These are phyloP conservation scores for Hymenochirus boettgeri DNA, from an alignment of 2,113 vertebrate genomes.

Conservation along the genomic window DNA sequence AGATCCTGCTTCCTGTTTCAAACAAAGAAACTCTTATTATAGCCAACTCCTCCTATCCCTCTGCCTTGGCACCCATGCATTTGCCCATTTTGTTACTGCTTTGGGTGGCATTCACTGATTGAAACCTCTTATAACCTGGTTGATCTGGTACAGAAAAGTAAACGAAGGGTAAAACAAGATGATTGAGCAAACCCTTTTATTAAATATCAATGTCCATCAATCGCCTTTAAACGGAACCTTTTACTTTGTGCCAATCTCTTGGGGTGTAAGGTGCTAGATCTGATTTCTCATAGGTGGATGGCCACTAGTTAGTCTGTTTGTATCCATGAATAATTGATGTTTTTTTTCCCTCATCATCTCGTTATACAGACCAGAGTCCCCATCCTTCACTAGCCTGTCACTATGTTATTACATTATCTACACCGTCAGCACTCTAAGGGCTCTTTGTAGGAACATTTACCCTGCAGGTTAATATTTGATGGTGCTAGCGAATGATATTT, in stretches of 20 bases:
- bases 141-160: no score
- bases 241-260: neutral
- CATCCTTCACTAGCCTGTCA: constrained; percentile 31
- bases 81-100: neutral
- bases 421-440: constrained; percentile 23
- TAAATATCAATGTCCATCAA: neutral
- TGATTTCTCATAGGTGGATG: neutral
- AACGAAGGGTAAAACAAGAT: no score
- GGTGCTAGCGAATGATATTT: constrained; percentile 8
- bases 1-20: neutral
- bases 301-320: constrained; percentile 1
- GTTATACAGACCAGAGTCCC: constrained; percentile 8
- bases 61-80: neutral
- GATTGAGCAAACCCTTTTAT: no score
- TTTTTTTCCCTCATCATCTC: constrained; percentile 1
- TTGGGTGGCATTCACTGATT: neutral
- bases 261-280: neutral
- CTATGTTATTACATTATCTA: constrained; percentile 25
- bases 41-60: neutral
- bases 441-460: constrained; percentile 15
- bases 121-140: no score
- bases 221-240: neutral
- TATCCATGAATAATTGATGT: constrained; percentile 33
- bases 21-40: constrained; percentile 12
- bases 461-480: constrained; percentile 25